Conservation (phyloP, 1,140 invertebrate genomes). For the Anoplophora glabripennis region DNA sequence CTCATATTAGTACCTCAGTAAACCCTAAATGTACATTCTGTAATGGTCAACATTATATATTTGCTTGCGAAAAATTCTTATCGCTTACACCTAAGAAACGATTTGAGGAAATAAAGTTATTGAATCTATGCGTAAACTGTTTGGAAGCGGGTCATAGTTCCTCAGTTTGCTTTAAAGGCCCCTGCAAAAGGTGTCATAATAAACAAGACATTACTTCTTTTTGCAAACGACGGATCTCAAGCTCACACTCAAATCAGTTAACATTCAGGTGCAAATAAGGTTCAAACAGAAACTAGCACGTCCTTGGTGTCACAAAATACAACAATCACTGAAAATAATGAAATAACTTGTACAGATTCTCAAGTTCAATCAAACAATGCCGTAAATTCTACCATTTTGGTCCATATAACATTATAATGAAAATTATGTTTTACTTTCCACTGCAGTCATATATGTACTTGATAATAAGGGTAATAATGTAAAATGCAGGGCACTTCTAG, state of each 20-base stretch:
- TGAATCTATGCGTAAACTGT: not conserved
- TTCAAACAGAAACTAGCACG: too few relatives aligned
- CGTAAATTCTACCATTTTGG: not conserved
- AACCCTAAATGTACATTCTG: too few relatives aligned
- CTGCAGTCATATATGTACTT: constrained; percentile 1
- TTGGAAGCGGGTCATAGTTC: too few relatives aligned
- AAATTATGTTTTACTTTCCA: constrained; percentile 2
- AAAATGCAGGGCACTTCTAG: constrained; percentile 2
- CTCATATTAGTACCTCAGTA: too few relatives aligned
- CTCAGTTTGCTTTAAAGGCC: too few relatives aligned
- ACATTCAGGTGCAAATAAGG: too few relatives aligned
- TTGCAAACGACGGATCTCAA: too few relatives aligned
- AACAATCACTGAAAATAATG: not conserved
- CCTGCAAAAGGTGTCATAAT: too few relatives aligned
- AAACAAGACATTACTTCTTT: too few relatives aligned
- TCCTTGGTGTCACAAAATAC: not conserved
- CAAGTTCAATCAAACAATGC: not conserved
- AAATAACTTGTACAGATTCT: not conserved
- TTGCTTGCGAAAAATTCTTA: constrained; percentile 3
- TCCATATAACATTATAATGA: not conserved
- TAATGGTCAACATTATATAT: not conserved
- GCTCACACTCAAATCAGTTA: too few relatives aligned
- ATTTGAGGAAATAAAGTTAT: not conserved
- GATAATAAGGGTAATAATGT: constrained; percentile 3
- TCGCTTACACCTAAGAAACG: not conserved